phyloP scores from a whole-genome alignment of 2,888 invertebrate species.

The Tanypteryx hageni region DNA sequence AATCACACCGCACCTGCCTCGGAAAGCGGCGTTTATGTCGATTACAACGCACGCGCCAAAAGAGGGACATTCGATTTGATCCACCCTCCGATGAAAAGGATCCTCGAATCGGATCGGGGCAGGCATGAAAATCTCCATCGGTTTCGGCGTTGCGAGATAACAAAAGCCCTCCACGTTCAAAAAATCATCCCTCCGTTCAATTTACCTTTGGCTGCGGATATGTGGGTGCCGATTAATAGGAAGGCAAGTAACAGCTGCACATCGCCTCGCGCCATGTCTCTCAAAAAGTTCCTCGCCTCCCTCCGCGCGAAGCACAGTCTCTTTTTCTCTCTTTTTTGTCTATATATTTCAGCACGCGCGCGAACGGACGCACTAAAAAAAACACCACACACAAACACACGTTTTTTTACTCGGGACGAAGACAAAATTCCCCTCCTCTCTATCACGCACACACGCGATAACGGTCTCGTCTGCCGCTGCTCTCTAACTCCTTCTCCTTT shows the following conservation, averaged over 20 bases:
- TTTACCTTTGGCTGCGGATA: slow-evolving; percentile 40
- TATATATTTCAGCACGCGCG: background rate
- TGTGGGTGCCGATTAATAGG: slow-evolving; percentile 27
- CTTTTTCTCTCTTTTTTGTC: background rate
- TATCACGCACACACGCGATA: slow-evolving; percentile 7
- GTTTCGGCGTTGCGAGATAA: background rate
- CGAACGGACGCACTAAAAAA: background rate
- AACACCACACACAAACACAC: slow-evolving; percentile 20
- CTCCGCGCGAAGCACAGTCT: background rate
- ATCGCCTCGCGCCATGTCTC: slow-evolving; percentile 45
- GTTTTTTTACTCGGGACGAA: background rate
- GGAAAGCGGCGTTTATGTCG: background rate
- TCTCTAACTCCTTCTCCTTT: background rate
- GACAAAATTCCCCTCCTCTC: background rate
- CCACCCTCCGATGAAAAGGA: background rate
- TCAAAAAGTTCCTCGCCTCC: background rate
- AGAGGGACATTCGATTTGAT: background rate
- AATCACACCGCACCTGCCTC: background rate
- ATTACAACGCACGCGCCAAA: background rate
- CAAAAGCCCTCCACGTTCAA: too few relatives aligned
- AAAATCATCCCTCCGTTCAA: background rate
- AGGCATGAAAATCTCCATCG: background rate
- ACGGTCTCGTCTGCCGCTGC: background rate
- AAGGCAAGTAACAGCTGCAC: slow-evolving; percentile 34
- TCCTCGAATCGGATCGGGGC: background rate